Percentiles rank a stretch among this genome's conserved stretches.
These are phyloP conservation scores for Channa maculata DNA, from an alignment of 2,113 vertebrate genomes.

Conservation along the genomic window DNA sequence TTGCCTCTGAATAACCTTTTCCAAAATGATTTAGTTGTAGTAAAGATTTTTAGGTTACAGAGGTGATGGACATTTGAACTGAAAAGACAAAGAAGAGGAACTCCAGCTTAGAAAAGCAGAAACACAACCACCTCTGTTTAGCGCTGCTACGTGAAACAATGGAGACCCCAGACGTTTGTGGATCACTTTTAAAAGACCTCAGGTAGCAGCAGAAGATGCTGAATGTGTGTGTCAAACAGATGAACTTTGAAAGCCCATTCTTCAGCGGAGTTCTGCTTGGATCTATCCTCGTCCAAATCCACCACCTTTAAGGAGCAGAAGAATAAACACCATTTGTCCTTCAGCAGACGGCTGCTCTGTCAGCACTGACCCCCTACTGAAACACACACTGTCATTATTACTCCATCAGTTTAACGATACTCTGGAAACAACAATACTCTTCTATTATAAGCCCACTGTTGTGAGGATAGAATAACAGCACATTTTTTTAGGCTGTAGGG, in stretches of 20 bases:
- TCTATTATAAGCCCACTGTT: slow-evolving; percentile 25
- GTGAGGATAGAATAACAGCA: slow-evolving; percentile 33
- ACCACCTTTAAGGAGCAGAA: slow-evolving; percentile 6
- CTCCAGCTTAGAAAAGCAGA: background rate
- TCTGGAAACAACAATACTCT: slow-evolving; percentile 57
- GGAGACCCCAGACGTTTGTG: background rate
- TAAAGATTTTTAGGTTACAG: background rate
- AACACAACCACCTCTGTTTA: background rate
- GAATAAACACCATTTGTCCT: slow-evolving; percentile 54
- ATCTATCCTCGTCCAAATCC: slow-evolving; percentile 17
- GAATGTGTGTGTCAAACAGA: background rate
- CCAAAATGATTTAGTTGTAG: too few relatives aligned
- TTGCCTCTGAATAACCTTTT: too few relatives aligned
- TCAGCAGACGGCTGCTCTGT: slow-evolving; percentile 45
- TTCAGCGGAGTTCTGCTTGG: background rate
- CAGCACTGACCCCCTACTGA: slow-evolving; percentile 47
- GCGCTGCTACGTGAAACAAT: background rate
- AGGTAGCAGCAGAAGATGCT: background rate
- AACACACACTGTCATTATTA: slow-evolving; percentile 68
- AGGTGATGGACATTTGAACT: background rate
- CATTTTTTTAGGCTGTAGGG: background rate
- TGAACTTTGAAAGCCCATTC: slow-evolving; percentile 5
- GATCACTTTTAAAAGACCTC: background rate
- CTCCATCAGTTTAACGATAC: slow-evolving; percentile 38
- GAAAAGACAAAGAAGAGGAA: background rate